Conservation (phyloP, 2,888 invertebrate species). For the Dasypolia templi region DNA sequence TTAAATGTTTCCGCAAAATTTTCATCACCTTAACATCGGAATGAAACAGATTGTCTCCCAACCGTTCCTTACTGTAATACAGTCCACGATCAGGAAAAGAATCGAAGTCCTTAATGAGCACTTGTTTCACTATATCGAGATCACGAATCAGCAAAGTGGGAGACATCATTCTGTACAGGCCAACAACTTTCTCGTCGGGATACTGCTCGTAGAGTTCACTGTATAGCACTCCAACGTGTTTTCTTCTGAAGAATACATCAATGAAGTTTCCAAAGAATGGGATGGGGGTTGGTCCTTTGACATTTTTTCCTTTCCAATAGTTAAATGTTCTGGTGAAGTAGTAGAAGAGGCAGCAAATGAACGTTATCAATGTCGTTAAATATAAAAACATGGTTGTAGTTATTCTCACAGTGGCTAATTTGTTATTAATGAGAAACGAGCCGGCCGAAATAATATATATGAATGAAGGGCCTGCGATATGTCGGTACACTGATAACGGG, state of each 20-base stretch:
- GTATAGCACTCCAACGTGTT: conserved; percentile 66
- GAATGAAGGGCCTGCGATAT: conserved; percentile 3
- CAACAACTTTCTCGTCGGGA: conserved; percentile 76
- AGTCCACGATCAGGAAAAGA: conserved; percentile 74
- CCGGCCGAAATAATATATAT: conserved; percentile 39
- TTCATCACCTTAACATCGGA: conserved; percentile 73
- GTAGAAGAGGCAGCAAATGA: conserved; percentile 42
- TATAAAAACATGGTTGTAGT: conserved; percentile 41
- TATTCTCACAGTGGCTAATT: conserved; percentile 24
- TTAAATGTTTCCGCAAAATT: conserved; percentile 70
- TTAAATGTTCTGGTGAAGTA: conserved; percentile 60
- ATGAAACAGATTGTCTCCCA: conserved; percentile 78
- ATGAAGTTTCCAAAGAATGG: conserved; percentile 68
- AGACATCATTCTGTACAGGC: conserved; percentile 74
- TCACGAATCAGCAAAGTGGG: conserved; percentile 76
- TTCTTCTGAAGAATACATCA: conserved; percentile 67
- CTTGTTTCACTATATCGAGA: conserved; percentile 75
- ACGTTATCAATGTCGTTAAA: conserved; percentile 28
- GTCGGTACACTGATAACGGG: conserved; percentile 33
- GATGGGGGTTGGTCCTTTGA: conserved; percentile 74
- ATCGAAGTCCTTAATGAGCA: conserved; percentile 78
- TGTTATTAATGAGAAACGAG: conserved; percentile 28
- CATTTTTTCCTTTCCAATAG: conserved; percentile 67
- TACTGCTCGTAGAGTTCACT: conserved; percentile 75
- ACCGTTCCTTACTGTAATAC: conserved; percentile 69